phyloP scores from a whole-genome alignment of 2,797 vertebrate species.

The Falco novaeseelandiae region DNA sequence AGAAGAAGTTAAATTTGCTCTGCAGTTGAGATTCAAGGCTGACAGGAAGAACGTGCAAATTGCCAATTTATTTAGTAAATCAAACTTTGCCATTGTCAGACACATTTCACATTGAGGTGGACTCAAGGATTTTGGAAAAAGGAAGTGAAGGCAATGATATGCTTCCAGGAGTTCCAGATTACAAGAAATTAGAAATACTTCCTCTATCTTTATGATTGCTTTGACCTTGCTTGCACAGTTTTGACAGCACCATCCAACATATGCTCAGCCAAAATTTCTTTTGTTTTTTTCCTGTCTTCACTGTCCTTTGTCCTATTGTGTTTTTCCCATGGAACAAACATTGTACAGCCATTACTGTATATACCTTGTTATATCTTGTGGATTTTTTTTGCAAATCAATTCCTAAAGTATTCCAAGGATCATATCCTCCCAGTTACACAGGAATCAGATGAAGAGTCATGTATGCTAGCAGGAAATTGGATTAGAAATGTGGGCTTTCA shows the following conservation, averaged over 20 bases:
- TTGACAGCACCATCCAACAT: neutral
- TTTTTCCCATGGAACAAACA: neutral
- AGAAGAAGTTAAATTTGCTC: neutral
- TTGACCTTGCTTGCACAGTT: neutral
- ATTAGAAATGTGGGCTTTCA: neutral
- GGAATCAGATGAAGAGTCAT: neutral
- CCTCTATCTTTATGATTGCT: neutral
- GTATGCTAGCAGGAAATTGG: neutral
- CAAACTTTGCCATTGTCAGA: neutral
- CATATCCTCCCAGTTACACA: neutral
- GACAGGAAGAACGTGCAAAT: neutral
- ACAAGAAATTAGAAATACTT: neutral
- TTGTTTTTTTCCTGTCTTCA: neutral
- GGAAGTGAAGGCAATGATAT: neutral
- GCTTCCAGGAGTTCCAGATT: neutral
- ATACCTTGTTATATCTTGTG: neutral
- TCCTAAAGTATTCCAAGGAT: neutral
- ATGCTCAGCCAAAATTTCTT: neutral
- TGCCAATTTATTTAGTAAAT: neutral
- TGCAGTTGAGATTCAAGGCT: neutral
- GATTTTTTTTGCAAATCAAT: neutral
- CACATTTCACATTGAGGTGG: neutral
- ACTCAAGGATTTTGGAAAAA: neutral
- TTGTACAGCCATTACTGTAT: neutral
- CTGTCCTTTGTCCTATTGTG: neutral